Conservation (phyloP, 2,888 invertebrate genomes). For the Priapulus caudatus region DNA sequence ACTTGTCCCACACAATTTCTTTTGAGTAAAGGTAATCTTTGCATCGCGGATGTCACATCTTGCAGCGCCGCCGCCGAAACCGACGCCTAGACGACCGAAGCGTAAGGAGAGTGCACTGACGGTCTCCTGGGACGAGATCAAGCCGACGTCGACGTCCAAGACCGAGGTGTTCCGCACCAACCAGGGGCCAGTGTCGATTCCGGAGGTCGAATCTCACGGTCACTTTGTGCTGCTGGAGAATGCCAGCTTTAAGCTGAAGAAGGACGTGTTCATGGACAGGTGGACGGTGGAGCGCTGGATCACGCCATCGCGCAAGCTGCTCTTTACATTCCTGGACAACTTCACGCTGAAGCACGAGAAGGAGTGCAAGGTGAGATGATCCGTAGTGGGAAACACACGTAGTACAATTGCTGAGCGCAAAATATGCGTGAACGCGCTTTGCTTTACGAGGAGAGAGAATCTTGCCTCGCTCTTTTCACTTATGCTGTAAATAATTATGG, state of each 20-base stretch:
- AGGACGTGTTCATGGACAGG: neutral
- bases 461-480: too few species aligned
- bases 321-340: neutral
- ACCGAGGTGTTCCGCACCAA: neutral
- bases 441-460: too few species aligned
- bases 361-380: neutral
- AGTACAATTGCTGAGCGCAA: too few species aligned
- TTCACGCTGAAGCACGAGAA: constrained; percentile 3
- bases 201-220: neutral
- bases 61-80: neutral
- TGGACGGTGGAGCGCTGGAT: neutral
- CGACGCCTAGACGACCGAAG: neutral
- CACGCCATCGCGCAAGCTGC: neutral
- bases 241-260: constrained; percentile 1
- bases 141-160: neutral
- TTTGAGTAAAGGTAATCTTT: too few species aligned
- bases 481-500: too few species aligned
- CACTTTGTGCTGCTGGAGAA: neutral
- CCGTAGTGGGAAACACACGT: too few species aligned
- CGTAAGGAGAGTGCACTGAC: neutral
- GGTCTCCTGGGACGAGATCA: neutral
- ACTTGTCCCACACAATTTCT: too few species aligned
- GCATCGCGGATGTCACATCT: too few species aligned
- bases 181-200: neutral
- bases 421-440: too few species aligned